Base-by-base conservation (phyloP, 2,113 vertebrate genomes). In the Toxotes chatareus region DNA sequence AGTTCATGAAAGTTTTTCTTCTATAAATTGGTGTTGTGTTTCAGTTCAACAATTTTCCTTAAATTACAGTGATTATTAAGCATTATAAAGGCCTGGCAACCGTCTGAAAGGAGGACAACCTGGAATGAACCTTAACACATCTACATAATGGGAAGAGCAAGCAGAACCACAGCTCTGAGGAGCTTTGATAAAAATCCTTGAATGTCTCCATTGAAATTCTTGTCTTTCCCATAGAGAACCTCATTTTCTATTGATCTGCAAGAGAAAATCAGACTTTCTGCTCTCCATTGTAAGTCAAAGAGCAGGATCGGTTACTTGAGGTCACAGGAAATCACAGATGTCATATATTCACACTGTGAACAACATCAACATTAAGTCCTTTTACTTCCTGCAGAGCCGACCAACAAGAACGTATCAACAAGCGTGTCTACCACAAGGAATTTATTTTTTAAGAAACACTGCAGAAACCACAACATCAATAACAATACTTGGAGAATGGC, bases 121-220 rank as follows among this genome's bases (percentile, higher is more conserved):
- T 88, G 86, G 73, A 89, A 55, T 69, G 76, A 83, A 82, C 76
- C 53, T 49, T 3, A 44, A 68, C 42, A 69, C 57, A 78, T 83
- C 44, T 74, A 74, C 69, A 83, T 34, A 31, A 82, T 13, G 83
- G 63, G 53, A 75, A 74, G 81, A 83, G 80, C 67, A 51, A 79
- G 73, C 63, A 49, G 44, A 59, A 56, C 32, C 53, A 42, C 79
- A 36, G 67, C 77, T 84, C 82, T 57, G 64, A 73, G 57, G 78
- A 76, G 89, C 66, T 84, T 82, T 79, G 76, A 80, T 46, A 53
- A 72, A 83, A 93, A 93, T 92, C 91, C 89, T 92, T 92, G 91
- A 94, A 90, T 61, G 70, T 73, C 27, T 78, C 46, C n/a, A 32
- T 7, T 42, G 36, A 23, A 57, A 57, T 34, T 12, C 0, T 9